A percentile compares a stretch with the other conserved stretches of the same genome.
These are phyloP conservation scores for Macrobrachium rosenbergii DNA, from an alignment of 1,140 invertebrate species.

Conservation along the genomic window DNA sequence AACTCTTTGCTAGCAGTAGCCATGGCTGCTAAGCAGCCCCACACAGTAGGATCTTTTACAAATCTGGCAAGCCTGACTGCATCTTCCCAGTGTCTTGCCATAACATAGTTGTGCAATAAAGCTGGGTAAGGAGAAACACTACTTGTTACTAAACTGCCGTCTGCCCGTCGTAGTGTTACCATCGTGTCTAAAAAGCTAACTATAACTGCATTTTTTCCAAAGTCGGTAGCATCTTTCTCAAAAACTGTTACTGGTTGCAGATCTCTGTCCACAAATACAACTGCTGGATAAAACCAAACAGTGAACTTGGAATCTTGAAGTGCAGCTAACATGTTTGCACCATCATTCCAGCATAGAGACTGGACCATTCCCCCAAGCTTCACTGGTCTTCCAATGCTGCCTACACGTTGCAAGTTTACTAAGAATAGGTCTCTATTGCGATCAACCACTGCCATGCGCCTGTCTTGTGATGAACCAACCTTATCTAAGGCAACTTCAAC, in stretches of 20 bases:
- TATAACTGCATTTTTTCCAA: slow-evolving; percentile 84
- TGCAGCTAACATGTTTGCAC: slow-evolving; percentile 86
- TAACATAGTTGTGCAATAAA: slow-evolving; percentile 77
- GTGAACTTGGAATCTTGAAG: slow-evolving; percentile 85
- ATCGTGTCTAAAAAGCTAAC: slow-evolving; percentile 84
- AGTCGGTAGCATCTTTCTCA: slow-evolving; percentile 80
- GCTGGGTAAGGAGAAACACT: slow-evolving; percentile 79
- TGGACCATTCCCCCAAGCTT: slow-evolving; percentile 80
- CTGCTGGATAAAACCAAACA: slow-evolving; percentile 88
- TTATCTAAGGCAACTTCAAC: slow-evolving; percentile 84
- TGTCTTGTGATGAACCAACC: slow-evolving; percentile 69
- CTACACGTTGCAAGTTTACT: slow-evolving; percentile 50
- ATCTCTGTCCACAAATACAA: slow-evolving; percentile 81
- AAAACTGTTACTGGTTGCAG: slow-evolving; percentile 78
- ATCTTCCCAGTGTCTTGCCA: slow-evolving; percentile 80
- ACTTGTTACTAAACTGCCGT: slow-evolving; percentile 78
- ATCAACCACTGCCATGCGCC: slow-evolving; percentile 50
- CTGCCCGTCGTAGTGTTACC: slow-evolving; percentile 80
- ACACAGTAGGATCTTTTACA: slow-evolving; percentile 86
- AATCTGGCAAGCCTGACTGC: slow-evolving; percentile 83
- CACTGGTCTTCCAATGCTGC: slow-evolving; percentile 41
- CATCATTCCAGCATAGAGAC: slow-evolving; percentile 85
- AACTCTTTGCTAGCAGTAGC: slow-evolving; percentile 84
- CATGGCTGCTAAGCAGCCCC: slow-evolving; percentile 91
- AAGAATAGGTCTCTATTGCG: slow-evolving; percentile 47